These are phyloP conservation scores for Synaphobranchus kaupii DNA, from an alignment of 2,797 vertebrate species.

Conservation along the genomic window DNA sequence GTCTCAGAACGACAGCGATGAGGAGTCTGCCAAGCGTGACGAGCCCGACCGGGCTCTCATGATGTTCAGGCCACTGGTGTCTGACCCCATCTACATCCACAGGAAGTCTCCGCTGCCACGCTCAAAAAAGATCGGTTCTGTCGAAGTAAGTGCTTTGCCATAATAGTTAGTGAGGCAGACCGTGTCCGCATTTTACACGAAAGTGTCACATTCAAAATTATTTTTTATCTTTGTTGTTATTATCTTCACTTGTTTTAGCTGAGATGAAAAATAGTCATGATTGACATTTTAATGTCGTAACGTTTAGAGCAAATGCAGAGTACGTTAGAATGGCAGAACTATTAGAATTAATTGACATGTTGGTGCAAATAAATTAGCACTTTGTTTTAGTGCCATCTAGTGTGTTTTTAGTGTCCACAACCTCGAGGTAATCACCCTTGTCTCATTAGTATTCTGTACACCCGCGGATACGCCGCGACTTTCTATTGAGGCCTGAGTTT, in stretches of 20 bases:
- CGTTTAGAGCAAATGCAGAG: neutral
- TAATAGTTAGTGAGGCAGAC: neutral
- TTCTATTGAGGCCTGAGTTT: neutral
- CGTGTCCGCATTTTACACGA: neutral
- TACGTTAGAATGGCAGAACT: neutral
- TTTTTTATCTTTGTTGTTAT: neutral
- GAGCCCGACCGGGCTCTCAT: conserved; percentile 79
- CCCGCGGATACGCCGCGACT: neutral
- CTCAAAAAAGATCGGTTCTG: conserved; percentile 82
- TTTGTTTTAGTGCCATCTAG: conserved; percentile 6
- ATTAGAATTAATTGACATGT: neutral
- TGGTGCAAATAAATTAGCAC: neutral
- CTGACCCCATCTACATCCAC: conserved; percentile 89
- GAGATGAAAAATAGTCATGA: neutral
- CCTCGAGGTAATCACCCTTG: neutral
- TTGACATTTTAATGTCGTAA: neutral
- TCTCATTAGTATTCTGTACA: neutral
- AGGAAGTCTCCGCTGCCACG: conserved; percentile 84
- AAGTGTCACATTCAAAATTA: neutral
- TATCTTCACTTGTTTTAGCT: neutral
- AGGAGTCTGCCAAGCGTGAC: conserved; percentile 78
- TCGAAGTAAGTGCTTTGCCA: conserved; percentile 78
- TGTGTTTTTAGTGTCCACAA: neutral
- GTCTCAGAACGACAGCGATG: conserved; percentile 76
- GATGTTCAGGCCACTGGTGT: conserved; percentile 85